Conservation (phyloP, 2,888 invertebrate species). For the Bibio marci region DNA sequence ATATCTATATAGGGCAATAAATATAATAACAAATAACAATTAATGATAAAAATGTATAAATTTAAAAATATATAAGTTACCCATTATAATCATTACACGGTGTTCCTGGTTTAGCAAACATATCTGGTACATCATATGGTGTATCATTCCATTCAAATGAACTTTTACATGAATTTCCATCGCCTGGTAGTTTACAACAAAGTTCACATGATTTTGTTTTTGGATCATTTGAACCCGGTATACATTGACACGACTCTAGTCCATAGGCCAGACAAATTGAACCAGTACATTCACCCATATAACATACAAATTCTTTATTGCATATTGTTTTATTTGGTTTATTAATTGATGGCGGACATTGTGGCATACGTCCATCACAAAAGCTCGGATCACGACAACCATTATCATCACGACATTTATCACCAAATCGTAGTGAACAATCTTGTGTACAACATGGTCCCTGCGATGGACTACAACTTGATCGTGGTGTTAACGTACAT, state of each 20-base stretch:
- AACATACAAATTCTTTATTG: slow-evolving; percentile 93
- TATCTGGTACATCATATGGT: slow-evolving; percentile 82
- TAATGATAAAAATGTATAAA: neutral
- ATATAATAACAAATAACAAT: neutral
- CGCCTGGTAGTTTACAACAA: slow-evolving; percentile 77
- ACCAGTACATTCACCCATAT: slow-evolving; percentile 89
- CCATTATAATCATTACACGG: slow-evolving; percentile 90
- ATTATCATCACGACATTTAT: slow-evolving; percentile 83
- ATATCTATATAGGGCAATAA: slow-evolving; percentile 29
- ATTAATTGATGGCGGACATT: slow-evolving; percentile 82
- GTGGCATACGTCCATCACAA: slow-evolving; percentile 76
- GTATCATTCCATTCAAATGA: slow-evolving; percentile 81
- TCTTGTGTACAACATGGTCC: slow-evolving; percentile 90
- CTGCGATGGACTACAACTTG: slow-evolving; percentile 33
- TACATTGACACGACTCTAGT: slow-evolving; percentile 88
- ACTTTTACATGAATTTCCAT: slow-evolving; percentile 65
- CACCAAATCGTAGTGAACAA: slow-evolving; percentile 69
- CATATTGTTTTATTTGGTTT: slow-evolving; percentile 91
- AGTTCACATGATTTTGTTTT: slow-evolving; percentile 81
- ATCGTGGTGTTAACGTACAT: slow-evolving; percentile 63
- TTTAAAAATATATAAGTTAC: slow-evolving; percentile 19
- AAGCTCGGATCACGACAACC: slow-evolving; percentile 85
- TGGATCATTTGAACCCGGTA: slow-evolving; percentile 58
- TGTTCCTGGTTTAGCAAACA: slow-evolving; percentile 85
- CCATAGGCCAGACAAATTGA: slow-evolving; percentile 96